Evolutionary conservation across 2,797 vertebrate species (phyloP).

Genomic region (Myotis findleyi): DNA sequence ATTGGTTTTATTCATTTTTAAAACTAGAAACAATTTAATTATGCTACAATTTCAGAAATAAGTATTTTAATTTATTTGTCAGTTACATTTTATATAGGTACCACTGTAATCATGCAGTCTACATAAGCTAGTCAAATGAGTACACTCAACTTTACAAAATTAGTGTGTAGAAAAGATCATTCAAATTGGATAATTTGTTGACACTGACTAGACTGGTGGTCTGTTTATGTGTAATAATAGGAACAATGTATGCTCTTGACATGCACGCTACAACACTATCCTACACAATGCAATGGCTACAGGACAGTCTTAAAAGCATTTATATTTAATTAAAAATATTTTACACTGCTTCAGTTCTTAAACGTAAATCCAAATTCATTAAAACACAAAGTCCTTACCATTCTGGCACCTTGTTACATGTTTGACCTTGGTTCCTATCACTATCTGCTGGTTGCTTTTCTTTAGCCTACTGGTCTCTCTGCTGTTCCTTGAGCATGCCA

Average conservation of each 20-base stretch:
- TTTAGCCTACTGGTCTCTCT: background rate
- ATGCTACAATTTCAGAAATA: background rate
- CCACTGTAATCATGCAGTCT: background rate
- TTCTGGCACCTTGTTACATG: background rate
- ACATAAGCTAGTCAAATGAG: background rate
- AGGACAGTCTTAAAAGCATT: background rate
- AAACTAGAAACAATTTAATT: background rate
- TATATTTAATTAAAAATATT: background rate
- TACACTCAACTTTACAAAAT: background rate
- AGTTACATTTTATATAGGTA: background rate
- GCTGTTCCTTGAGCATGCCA: background rate
- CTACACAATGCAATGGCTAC: background rate
- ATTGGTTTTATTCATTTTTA: conserved; percentile 6
- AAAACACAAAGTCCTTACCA: background rate
- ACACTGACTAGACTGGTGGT: background rate
- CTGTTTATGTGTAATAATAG: background rate
- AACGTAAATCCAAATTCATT: background rate
- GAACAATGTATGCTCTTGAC: background rate
- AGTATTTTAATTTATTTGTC: background rate
- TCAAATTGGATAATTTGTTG: background rate
- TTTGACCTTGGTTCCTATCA: background rate
- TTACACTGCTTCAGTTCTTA: background rate
- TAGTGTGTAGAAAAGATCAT: background rate
- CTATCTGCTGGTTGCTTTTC: background rate
- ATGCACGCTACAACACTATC: background rate